Evolutionary conservation across 2,888 invertebrate species (phyloP).

Genomic region (Lepidochitona cinerea): DNA sequence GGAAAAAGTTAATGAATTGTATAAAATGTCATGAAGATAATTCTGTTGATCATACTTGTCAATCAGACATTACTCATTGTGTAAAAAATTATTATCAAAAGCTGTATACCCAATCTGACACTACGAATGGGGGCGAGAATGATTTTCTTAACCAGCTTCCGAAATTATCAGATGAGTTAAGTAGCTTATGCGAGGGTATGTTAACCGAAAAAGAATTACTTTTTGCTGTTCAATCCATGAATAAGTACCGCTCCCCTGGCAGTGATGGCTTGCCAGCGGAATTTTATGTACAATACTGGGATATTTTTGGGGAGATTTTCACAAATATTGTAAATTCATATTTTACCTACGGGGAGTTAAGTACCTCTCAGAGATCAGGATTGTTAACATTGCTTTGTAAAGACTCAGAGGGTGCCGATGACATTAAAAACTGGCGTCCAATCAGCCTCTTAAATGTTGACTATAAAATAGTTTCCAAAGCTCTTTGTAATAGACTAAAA

Average conservation of each 20-base stretch:
- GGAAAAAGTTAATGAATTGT: too few relatives aligned
- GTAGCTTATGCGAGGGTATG: not conserved
- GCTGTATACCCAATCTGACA: not conserved
- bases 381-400: not conserved
- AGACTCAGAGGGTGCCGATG: not conserved
- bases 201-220: not conserved
- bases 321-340: not conserved
- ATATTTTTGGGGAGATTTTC: not conserved
- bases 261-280: not conserved
- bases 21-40: not conserved
- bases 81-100: not conserved
- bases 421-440: not conserved
- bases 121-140: not conserved
- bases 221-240: not conserved
- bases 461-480: not conserved
- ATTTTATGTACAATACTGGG: constrained; percentile 1
- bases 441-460: not conserved
- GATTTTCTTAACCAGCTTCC: not conserved
- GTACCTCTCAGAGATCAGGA: not conserved
- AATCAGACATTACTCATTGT: not conserved
- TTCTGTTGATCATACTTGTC: not conserved
- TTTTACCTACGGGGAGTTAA: not conserved
- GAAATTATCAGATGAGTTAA: not conserved
- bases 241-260: not conserved
- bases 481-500: not conserved